Evolutionary conservation across 2,797 vertebrate species (phyloP).

Genomic region (Coranthus polyacanthus): DNA sequence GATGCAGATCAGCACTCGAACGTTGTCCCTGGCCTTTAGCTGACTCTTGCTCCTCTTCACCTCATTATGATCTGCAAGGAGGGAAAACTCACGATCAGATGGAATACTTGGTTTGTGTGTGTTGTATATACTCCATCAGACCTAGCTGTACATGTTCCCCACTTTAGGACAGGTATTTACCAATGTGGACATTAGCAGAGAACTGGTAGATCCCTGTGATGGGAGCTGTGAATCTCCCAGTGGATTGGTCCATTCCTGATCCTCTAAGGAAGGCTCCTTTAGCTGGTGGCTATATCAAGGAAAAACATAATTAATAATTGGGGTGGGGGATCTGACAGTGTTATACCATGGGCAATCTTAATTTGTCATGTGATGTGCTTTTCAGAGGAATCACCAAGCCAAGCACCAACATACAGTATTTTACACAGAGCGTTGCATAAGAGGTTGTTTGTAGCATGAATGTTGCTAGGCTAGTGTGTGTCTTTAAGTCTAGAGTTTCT

Average conservation of each 20-base stretch:
- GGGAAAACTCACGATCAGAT: conserved; percentile 16
- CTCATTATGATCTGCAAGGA: conserved; percentile 90
- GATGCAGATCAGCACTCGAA: conserved; percentile 94
- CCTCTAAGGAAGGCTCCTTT: conserved; percentile 95
- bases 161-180: conserved; percentile 78
- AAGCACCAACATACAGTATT: no score
- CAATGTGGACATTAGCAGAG: conserved; percentile 93
- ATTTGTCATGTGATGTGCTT: no score
- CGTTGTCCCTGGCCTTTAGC: conserved; percentile 88
- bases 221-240: conserved; percentile 93
- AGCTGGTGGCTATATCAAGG: conserved; percentile 87
- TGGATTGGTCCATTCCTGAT: conserved; percentile 90
- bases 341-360: no score
- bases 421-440: no score
- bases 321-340: no score
- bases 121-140: not conserved
- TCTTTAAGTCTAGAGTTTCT: no score
- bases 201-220: conserved; percentile 96
- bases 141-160: not conserved
- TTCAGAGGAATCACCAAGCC: no score
- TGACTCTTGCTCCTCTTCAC: conserved; percentile 89
- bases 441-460: no score
- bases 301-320: not conserved
- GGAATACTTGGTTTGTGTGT: not conserved
- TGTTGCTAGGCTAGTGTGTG: no score